Evolutionary conservation across 1,140 invertebrate species (phyloP), one percentile per base, ranked within the genome.

Genomic region (Aporrectodea caliginosa): DNA sequence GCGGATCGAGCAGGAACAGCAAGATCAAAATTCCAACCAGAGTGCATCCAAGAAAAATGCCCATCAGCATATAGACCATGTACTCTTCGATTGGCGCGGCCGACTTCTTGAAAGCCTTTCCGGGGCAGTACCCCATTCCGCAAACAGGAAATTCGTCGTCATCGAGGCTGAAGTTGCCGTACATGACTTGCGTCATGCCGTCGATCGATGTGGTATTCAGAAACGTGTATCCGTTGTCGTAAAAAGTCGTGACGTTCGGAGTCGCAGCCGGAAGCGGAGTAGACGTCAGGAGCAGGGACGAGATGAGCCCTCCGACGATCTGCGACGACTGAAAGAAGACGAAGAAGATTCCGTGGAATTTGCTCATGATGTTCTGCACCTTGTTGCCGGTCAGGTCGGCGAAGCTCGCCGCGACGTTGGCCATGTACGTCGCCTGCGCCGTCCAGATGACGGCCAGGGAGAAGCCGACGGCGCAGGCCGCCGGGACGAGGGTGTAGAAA

Each of bases 281-380:
- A 22, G 77, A 69, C 14, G 75, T 80, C 29, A 84, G 76, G 0
- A 84, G 79, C 29, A 85, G 27, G 1, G 84, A 85, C n/a, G 84
- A 81, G 74, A 84, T 84, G 33, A 85, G 79, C 71, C 84, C 85
- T 12, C 84, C 84, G 16, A 83, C 69, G 34, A 86, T 82, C n/a
- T 84, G 82, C 14, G 83, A 83, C 16, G 81, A 79, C 72, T 85
- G 84, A 76, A 82, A 85, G 73, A 85, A 83, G 35, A 84, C 79
- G 79, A 83, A 84, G 75, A 85, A 85, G 35, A 84, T 81, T 14
- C 85, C 85, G 82, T 85, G 84, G 79, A 84, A 87, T 43, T 81
- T 82, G 34, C 82, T 84, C 1, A 84, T 82, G 16, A 85, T 80
- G 32, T 83, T 72, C 22, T 83, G 84, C 27, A 83, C 82, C 27